Evolutionary conservation across 2,888 invertebrate genomes (phyloP).

Genomic region (Luffia ferchaultella): DNA sequence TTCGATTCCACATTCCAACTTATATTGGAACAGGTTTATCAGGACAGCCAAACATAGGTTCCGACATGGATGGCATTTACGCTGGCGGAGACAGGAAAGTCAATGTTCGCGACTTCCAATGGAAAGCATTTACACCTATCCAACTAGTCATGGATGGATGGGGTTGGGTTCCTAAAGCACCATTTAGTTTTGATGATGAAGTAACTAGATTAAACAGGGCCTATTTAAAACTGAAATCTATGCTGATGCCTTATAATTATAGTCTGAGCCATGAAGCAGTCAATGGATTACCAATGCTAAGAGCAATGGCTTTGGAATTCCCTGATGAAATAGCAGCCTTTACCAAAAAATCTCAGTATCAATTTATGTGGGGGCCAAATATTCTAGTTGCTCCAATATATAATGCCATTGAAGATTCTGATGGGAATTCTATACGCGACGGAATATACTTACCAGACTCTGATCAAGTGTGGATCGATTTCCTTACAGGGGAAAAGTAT

Average conservation of each 20-base stretch:
- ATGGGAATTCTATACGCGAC: constrained; percentile 28
- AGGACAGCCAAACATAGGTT: constrained; percentile 47
- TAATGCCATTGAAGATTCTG: constrained; percentile 19
- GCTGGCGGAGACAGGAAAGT: constrained; percentile 36
- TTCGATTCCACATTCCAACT: constrained; percentile 54
- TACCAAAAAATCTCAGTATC: constrained; percentile 48
- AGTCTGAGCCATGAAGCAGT: constrained; percentile 38
- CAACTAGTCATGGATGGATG: constrained; percentile 59
- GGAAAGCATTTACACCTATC: constrained; percentile 54
- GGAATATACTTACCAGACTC: constrained; percentile 40
- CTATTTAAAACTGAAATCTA: constrained; percentile 50
- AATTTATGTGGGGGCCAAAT: constrained; percentile 56
- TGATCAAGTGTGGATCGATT: constrained; percentile 46
- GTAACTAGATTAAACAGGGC: constrained; percentile 43
- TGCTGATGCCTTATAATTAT: constrained; percentile 52
- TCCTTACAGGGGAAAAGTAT: constrained; percentile 46
- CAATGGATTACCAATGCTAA: constrained; percentile 43
- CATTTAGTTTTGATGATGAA: constrained; percentile 41
- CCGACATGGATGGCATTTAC: constrained; percentile 56
- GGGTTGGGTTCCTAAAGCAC: constrained; percentile 44
- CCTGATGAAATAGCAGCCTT: constrained; percentile 32
- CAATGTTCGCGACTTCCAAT: constrained; percentile 50
- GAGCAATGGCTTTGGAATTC: constrained; percentile 53
- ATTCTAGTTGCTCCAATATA: constrained; percentile 50
- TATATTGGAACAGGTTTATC: constrained; percentile 50